Evolutionary conservation across 2,797 vertebrate genomes (phyloP), one percentile per base, ranked within the genome.

Genomic region (Aphelocoma californica): DNA sequence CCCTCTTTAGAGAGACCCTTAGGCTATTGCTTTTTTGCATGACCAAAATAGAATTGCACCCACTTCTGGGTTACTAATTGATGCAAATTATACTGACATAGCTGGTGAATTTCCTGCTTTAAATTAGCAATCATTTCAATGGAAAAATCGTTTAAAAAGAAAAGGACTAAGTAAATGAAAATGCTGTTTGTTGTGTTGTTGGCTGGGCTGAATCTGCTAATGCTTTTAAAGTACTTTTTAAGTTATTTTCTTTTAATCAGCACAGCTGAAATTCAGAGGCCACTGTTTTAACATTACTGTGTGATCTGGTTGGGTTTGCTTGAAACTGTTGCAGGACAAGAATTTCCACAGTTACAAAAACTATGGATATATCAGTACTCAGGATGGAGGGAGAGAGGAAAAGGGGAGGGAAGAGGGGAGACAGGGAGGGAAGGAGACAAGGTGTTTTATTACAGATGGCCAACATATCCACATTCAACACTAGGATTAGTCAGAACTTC

Each of bases 1-100:
- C 40, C 28, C 26, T 70, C 40, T 86, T 80, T 61, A 77, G n/a
- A 82, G 31, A 88, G 18, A 88, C 38, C 77, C 66, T 62, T 44
- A 75, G 86, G 90, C 79, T 96, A 87, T 18, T 92, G 72, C 42
- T 87, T 75, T 94, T 95, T 58, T 67, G n/a, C 58, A 42, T 2
- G 4, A 88, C 91, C 88, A 67, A 91, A 95, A 87, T 32, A 93
- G 64, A 95, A 91, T 73, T 92, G 53, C 75, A 72, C 57, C 79
- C 70, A 73, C 64, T 87, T 92, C 81, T 86, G 75, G 56, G 65
- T 92, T 90, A 78, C 86, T 94, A 94, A 96, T 74, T 93, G 92
- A 80, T 88, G 92, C 75, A 93, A 93, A 95, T 94, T 85, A 70
- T 48, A 78, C 84, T 74, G 67, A 75, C 58, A 71, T 86, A 91